Base-by-base conservation (phyloP, 64 coral and sea anemone species). In the Actinia equina region DNA sequence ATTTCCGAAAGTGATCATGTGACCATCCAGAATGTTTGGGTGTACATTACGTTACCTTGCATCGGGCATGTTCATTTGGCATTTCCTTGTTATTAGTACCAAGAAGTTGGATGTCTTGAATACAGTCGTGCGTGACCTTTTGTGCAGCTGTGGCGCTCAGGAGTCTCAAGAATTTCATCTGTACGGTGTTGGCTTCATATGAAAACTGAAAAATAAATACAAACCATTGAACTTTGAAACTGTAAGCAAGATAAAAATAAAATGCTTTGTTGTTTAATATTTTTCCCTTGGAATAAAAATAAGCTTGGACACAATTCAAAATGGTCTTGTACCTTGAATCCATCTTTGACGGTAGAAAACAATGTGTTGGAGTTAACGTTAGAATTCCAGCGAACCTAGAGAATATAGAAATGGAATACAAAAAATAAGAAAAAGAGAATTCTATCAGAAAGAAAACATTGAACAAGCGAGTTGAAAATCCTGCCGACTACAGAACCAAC, bases 151-250 rank as follows among this genome's bases (percentile, higher is more conserved):
- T 55, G 56, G 58, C 18, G 85, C 94, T 97, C 18, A 97, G 81
- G 41, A 97, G 59, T 41, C 91, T 81, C 42, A 97, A 82, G 71
- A 97, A 97, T 81, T 97, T 97, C 37, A 97, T 77, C 59, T 97
- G 94, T 52, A 84, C 89, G 53, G 86, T 54, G 55, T 84, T 88
- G 19, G 91, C 86, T 19, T 97, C 89, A 85, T 97, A 97, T 81
- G 78, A 6, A 51, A 81, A 49, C 78, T 81, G 27, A 49, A 52
- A 41, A 30, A 42, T 41, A 27, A 74, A 74, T 22, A 22, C 22
- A 65, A 65, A 22, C 46, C 46, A 0, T 37, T 37, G 30, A 37
- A 63, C 8, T 14, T 2, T 63, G 14, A 27, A 71, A 71, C 9
- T 27, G 20, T 6, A 13, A 17, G 60, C 20, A 49, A 49, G 7